Evolutionary conservation across 2,113 vertebrate species (phyloP), one percentile per base, ranked within the genome.

Genomic region (Elephantulus edwardii): DNA sequence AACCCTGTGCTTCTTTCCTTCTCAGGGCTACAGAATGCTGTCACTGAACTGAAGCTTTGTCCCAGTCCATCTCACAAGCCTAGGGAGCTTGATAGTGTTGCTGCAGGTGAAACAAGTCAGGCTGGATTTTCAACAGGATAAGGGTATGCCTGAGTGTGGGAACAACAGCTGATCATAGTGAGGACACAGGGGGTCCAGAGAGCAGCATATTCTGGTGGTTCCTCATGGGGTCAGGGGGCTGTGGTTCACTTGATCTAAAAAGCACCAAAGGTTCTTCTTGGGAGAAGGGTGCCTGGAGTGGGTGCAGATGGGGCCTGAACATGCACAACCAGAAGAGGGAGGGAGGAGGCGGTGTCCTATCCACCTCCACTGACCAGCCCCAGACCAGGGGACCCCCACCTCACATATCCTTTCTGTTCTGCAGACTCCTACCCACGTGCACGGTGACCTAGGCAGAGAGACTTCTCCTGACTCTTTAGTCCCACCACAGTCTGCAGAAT

Each of bases 1-100:
- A 0, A 16, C 2, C 5, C 48, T 35, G 2, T 0, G 5, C 11
- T 8, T 38, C 2, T 9, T 11, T 38, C 6, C 3, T 19, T 26
- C 20, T 66, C 2, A 13, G 19, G 64, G n/a, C 79, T 52, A 3
- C 35, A 38, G 54, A 70, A 26, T 77, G 60, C 9, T 28, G 12
- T 62, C n/a, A 28, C 17, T 26, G 70, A 17, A 30, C 5, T 3
- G 33, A 40, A n/a, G 12, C 1, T 22, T 44, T 48, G 17, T 4
- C 8, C 5, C 48, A 30, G n/a, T 3, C 6, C 16, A 72, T 48
- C 16, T 24, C 1, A 0, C 62, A 24, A 42, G 11, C 13, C 68
- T 30, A 38, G 42, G 40, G 30, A 33, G 54, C 1, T 19, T 19
- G 68, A 26, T 30, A 60, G 17, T 30, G 4, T 4, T 7, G 3